These are phyloP conservation scores for Choloepus didactylus DNA, from an alignment of 2,797 vertebrate species.

Conservation along the genomic window DNA sequence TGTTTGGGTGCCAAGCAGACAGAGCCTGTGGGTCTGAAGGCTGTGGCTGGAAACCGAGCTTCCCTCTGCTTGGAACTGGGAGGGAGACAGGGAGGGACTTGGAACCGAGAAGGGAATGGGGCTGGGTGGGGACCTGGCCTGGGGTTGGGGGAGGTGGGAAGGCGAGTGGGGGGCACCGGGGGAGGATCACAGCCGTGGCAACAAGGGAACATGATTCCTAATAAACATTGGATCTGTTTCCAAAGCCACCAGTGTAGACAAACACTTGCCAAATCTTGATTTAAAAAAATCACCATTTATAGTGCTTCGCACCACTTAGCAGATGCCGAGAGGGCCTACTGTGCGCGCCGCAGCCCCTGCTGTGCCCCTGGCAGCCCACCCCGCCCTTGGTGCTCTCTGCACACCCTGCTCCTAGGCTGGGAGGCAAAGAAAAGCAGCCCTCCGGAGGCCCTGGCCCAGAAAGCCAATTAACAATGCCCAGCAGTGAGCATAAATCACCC, in stretches of 20 bases:
- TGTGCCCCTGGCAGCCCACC: not conserved
- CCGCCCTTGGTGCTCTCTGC: not conserved
- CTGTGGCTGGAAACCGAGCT: slow-evolving; percentile 55
- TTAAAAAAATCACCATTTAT: not conserved
- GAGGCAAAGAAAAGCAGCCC: not conserved
- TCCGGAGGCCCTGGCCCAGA: slow-evolving; percentile 33
- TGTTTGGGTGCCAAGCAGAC: slow-evolving; percentile 71
- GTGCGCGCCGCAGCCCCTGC: not conserved
- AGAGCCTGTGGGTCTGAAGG: slow-evolving; percentile 29
- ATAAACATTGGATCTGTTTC: slow-evolving; percentile 63
- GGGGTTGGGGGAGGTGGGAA: not conserved
- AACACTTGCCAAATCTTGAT: slow-evolving; percentile 14
- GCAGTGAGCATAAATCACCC: slow-evolving; percentile 87
- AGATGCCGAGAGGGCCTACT: slow-evolving; percentile 22
- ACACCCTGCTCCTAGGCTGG: not conserved
- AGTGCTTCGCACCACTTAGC: not conserved
- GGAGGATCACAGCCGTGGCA: not conserved
- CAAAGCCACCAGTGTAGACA: slow-evolving; percentile 21
- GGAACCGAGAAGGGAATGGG: not conserved
- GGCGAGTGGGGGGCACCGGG: not conserved
- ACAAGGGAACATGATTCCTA: slow-evolving; percentile 42
- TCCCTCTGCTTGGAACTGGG: slow-evolving; percentile 1
- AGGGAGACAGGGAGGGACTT: not conserved
- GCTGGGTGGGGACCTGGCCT: not conserved
- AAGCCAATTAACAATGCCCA: slow-evolving; percentile 84